Base-by-base conservation (phyloP, 2,888 invertebrate species). In the Ornithoptera alexandrae region DNA sequence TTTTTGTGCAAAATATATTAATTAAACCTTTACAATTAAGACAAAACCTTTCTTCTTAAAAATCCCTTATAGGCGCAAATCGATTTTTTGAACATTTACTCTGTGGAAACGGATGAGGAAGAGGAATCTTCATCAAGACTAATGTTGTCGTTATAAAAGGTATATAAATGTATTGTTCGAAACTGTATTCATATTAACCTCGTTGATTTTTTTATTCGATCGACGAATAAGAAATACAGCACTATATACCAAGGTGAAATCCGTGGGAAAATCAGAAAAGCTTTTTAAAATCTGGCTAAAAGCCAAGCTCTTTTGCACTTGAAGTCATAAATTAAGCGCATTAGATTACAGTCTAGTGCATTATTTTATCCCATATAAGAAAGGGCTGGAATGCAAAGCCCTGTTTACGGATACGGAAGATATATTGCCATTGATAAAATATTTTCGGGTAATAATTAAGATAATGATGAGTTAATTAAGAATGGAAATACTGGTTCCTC, bases 231-330 rank as follows among this genome's bases (percentile, higher is more conserved):
- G 63, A 12, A 20, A 24, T 18, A 58, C 89, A 79, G 78, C 81
- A 78, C 87, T 89, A 85, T 73, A 65, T 80, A 84, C 84, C 76
- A 76, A 79, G 56, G 76, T 77, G 74, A 80, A 75, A 82, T 80
- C 84, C 88, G 90, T 91, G 91, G 87, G 90, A 91, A 90, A 87
- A 87, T 87, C 82, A 76, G 77, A 72, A 72, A 73, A 73, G 82
- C 83, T 87, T 90, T 88, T 90, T 87, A 88, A 88, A 87, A 87
- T 81, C 81, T 77, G 80, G 72, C 81, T 84, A 79, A 83, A 82
- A 84, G 78, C 78, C 74, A 75, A 74, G 74, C 76, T 69, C 67
- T 74, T 79, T 79, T 78, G 77, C 75, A 77, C 76, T 17, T 20
- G 75, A 74, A 77, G 78, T 79, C 82, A 81, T 86, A 84, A 84